A percentile compares a stretch with the other conserved stretches of the same genome.
phyloP scores from a whole-genome alignment of 2,888 invertebrate genomes.

The Digitonthophagus gazella region DNA sequence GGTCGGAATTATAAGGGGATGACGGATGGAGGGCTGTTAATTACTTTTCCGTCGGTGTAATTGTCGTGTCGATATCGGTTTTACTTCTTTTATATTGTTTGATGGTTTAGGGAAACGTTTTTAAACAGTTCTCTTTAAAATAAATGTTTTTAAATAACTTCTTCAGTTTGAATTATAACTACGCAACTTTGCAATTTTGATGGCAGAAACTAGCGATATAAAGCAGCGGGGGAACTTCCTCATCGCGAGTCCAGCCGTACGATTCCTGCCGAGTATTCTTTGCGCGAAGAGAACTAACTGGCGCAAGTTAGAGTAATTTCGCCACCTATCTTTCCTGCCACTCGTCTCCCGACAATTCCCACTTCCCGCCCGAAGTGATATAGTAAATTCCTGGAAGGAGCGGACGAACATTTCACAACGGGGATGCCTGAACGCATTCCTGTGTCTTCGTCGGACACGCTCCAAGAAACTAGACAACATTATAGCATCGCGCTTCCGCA shows the following conservation, averaged over 20 bases:
- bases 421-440: conserved; percentile 44
- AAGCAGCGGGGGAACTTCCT: conserved; percentile 12
- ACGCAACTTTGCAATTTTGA: background rate
- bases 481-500: conserved; percentile 32
- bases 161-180: background rate
- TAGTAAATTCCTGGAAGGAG: conserved; percentile 48
- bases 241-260: background rate
- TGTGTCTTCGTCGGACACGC: conserved; percentile 39
- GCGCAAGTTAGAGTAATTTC: conserved; percentile 24
- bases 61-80: background rate
- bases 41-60: background rate
- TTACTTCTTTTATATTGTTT: background rate
- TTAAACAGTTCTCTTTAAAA: no score
- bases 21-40: background rate
- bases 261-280: conserved; percentile 5
- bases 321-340: conserved; percentile 31
- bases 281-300: conserved; percentile 11
- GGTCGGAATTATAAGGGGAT: background rate
- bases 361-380: conserved; percentile 35
- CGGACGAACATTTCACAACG: conserved; percentile 46
- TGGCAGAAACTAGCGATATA: no score
- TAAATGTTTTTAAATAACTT: no score
- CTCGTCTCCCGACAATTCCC: conserved; percentile 33
- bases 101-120: no score
- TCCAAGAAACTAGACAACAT: conserved; percentile 47